Conservation (phyloP, 2,888 invertebrate genomes). For the Lacanobia wlatinum region DNA sequence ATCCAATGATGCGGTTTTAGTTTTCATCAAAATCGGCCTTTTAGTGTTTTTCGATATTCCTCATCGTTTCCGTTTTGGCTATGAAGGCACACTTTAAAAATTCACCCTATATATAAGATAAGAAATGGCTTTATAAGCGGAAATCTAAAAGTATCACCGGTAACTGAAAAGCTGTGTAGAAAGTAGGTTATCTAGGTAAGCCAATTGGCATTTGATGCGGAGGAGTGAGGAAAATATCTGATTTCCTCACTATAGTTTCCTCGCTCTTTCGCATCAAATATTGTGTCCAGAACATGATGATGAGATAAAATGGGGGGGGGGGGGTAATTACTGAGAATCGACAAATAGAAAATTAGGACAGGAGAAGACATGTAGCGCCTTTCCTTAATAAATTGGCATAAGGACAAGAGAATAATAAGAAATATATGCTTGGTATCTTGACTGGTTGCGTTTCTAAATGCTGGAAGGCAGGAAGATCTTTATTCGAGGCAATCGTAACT, state of each 20-base stretch:
- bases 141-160: background rate
- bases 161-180: background rate
- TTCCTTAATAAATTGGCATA: background rate
- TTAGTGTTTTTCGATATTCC: too few species aligned
- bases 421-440: background rate
- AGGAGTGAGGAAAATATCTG: background rate
- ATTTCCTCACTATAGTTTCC: too few species aligned
- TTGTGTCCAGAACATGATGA: background rate
- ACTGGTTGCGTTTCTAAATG: background rate
- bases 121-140: background rate
- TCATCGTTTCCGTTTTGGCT: too few species aligned
- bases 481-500: background rate
- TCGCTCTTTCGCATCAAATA: background rate
- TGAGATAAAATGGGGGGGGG: too few species aligned
- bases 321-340: too few species aligned
- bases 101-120: too few species aligned
- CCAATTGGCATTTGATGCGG: background rate
- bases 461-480: background rate
- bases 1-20: too few species aligned
- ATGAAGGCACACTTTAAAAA: too few species aligned
- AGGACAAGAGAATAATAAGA: background rate
- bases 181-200: background rate
- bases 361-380: background rate
- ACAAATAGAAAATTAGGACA: too few species aligned
- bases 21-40: too few species aligned